phyloP scores from a whole-genome alignment of 1,140 invertebrate species.

The Vanessa tameamea region DNA sequence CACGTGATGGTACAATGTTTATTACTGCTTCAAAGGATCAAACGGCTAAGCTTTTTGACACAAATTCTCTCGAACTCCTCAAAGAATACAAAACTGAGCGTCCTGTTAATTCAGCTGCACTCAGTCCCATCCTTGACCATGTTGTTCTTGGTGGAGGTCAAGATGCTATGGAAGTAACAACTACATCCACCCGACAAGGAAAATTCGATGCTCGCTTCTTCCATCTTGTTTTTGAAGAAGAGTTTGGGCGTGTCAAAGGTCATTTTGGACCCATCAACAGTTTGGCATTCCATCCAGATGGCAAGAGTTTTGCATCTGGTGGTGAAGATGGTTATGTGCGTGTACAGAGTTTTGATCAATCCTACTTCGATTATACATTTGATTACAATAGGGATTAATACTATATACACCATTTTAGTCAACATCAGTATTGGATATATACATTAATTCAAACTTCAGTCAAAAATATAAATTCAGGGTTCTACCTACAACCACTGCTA shows the following conservation, averaged over 20 bases:
- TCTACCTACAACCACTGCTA: not conserved
- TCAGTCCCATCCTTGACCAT: conserved; percentile 96
- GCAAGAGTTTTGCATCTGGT: conserved; percentile 97
- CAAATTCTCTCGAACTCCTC: conserved; percentile 89
- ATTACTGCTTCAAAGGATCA: conserved; percentile 97
- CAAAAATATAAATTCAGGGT: not conserved
- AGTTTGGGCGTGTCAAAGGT: conserved; percentile 98
- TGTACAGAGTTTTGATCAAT: conserved; percentile 97
- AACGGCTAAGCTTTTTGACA: conserved; percentile 96
- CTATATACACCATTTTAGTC: conserved; percentile 13
- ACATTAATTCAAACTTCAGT: not conserved
- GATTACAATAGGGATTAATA: conserved; percentile 86
- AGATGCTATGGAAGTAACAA: conserved; percentile 99
- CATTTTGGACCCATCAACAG: conserved; percentile 99
- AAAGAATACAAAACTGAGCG: conserved; percentile 98
- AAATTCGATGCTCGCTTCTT: conserved; percentile 99
- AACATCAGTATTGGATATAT: conserved; percentile 17
- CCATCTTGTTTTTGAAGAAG: conserved; percentile 99
- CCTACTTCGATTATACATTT: conserved; percentile 98
- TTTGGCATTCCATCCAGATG: conserved; percentile 98
- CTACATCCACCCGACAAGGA: conserved; percentile 95
- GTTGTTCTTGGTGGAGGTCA: conserved; percentile 98
- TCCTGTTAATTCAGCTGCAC: conserved; percentile 97
- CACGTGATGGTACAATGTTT: conserved; percentile 96
- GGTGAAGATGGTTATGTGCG: conserved; percentile 99